Percentiles rank a stretch among this genome's conserved stretches.
Conservation (phyloP, 2,113 vertebrate genomes). For the Garra rufa region DNA sequence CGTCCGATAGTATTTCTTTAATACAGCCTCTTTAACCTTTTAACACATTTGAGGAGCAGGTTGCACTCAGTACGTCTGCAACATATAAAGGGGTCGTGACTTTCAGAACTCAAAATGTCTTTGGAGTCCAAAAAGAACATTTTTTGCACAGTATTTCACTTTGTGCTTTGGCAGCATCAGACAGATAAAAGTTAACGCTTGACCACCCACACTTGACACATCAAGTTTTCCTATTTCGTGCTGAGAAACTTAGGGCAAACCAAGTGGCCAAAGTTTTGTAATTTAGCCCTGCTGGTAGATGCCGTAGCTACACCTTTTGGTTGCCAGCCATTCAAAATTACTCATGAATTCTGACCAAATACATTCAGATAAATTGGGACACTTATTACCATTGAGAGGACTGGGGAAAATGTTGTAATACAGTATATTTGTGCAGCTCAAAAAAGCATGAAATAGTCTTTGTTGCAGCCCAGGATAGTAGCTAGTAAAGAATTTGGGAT, state of each 20-base stretch:
- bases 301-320: background rate
- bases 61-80: background rate
- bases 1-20: background rate
- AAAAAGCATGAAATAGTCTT: too few species aligned
- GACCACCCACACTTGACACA: background rate
- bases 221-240: background rate
- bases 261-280: background rate
- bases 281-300: background rate
- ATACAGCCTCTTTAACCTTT: slow-evolving; percentile 31
- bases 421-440: too few species aligned
- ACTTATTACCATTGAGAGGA: too few species aligned
- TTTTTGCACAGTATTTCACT: background rate
- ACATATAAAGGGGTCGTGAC: background rate
- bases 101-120: background rate
- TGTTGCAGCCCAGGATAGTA: too few species aligned
- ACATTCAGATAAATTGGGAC: background rate
- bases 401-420: too few species aligned
- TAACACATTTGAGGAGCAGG: slow-evolving; percentile 24
- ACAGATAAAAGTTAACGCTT: background rate
- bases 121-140: background rate
- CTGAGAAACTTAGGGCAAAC: background rate
- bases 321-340: background rate
- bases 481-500: background rate
- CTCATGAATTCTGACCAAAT: background rate
- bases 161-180: background rate